These are phyloP conservation scores for Bombus picipes DNA, from an alignment of 1,140 invertebrate genomes.

Conservation along the genomic window DNA sequence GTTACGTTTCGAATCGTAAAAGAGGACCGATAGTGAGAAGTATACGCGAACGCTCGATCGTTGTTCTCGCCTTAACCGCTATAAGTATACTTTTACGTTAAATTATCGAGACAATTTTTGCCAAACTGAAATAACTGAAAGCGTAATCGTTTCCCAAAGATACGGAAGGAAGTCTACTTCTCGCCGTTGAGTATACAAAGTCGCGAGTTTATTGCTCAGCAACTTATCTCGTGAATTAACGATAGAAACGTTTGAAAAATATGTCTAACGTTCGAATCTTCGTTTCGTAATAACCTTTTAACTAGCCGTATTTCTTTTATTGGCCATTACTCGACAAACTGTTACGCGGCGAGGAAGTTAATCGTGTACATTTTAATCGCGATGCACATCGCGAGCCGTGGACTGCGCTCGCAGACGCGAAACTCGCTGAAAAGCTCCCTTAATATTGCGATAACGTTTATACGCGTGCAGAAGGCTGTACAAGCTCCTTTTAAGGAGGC, in stretches of 20 bases:
- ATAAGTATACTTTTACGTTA: not conserved
- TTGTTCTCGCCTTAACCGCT: too few species aligned
- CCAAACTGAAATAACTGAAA: not conserved
- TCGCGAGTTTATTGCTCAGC: not conserved
- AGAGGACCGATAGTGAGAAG: too few species aligned
- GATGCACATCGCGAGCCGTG: slow-evolving; percentile 2
- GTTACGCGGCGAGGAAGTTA: not conserved
- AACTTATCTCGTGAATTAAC: not conserved
- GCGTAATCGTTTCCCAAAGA: too few species aligned
- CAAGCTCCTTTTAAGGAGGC: slow-evolving; percentile 53
- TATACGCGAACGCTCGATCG: not conserved
- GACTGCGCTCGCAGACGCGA: not conserved
- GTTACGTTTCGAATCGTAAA: too few species aligned
- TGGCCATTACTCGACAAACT: not conserved
- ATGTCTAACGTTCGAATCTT: not conserved
- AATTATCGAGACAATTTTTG: not conserved
- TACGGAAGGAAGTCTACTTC: not conserved
- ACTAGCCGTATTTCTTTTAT: slow-evolving; percentile 16
- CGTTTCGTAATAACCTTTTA: not conserved
- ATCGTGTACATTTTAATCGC: slow-evolving; percentile 32
- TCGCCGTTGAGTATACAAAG: not conserved
- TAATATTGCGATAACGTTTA: slow-evolving; percentile 65
- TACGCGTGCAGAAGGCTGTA: slow-evolving; percentile 40
- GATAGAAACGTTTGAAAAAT: not conserved
- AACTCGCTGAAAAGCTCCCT: slow-evolving; percentile 31